phyloP scores from a whole-genome alignment of 1,140 invertebrate species.

The Rhynchophorus ferrugineus region DNA sequence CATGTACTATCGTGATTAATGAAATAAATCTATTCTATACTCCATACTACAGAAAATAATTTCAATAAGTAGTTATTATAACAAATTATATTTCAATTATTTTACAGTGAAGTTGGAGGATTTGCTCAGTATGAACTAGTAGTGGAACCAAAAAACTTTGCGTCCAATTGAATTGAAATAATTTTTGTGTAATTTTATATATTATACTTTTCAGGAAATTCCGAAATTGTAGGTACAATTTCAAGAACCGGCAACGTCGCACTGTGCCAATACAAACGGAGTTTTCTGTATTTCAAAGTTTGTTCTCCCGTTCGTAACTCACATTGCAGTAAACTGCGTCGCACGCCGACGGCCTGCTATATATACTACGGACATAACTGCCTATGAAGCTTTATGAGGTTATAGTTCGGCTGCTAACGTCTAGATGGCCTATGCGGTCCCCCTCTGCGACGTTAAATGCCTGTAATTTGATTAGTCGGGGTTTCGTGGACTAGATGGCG shows the following conservation, averaged over 20 bases:
- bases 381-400: conserved; percentile 21
- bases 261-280: neutral
- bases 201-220: too few species aligned
- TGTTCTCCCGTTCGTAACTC: conserved; percentile 9
- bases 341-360: conserved; percentile 12
- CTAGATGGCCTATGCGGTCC: conserved; percentile 20
- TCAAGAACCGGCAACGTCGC: conserved; percentile 12
- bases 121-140: too few species aligned
- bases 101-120: too few species aligned
- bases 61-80: too few species aligned
- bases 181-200: too few species aligned
- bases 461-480: conserved; percentile 5
- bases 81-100: too few species aligned
- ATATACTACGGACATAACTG: conserved; percentile 16
- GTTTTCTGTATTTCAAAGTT: neutral
- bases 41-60: too few species aligned
- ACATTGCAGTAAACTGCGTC: conserved; percentile 13
- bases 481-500: conserved; percentile 19
- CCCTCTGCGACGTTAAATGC: neutral
- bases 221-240: too few species aligned
- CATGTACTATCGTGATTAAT: too few species aligned
- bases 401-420: conserved; percentile 24
- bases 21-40: too few species aligned
- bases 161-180: too few species aligned
- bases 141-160: too few species aligned